These are phyloP conservation scores for Diceros bicornis DNA, from an alignment of 2,797 vertebrate genomes.

Conservation along the genomic window DNA sequence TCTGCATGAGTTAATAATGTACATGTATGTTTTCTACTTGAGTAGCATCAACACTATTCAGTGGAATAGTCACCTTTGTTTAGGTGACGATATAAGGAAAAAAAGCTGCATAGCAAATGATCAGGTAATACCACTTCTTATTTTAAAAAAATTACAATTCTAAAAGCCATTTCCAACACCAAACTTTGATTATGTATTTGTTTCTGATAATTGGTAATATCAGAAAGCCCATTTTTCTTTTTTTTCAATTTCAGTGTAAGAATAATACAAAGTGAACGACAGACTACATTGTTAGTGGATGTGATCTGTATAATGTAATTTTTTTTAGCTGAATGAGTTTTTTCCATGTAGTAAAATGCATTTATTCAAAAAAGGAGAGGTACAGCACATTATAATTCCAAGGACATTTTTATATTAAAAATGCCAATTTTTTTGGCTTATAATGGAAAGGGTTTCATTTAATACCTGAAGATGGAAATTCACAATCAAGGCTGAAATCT, in stretches of 20 bases:
- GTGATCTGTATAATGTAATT: conserved; percentile 41
- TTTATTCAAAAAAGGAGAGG: conserved; percentile 58
- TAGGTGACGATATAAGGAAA: conserved; percentile 37
- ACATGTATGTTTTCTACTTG: conserved; percentile 45
- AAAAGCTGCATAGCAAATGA: background rate
- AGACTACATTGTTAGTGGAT: conserved; percentile 1
- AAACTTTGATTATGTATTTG: conserved; percentile 18
- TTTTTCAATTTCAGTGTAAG: conserved; percentile 49
- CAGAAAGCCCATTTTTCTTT: conserved; percentile 6
- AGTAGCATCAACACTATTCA: background rate
- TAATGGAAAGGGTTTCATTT: conserved; percentile 79
- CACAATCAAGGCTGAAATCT: conserved; percentile 71
- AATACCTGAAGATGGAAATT: conserved; percentile 70
- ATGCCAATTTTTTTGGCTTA: conserved; percentile 78
- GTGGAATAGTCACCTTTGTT: background rate
- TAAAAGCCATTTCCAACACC: conserved; percentile 44
- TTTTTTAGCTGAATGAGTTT: conserved; percentile 54
- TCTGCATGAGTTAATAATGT: conserved; percentile 48
- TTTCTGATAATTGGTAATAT: conserved; percentile 50
- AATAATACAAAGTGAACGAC: conserved; percentile 60
- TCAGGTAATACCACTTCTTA: conserved; percentile 28
- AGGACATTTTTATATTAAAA: conserved; percentile 73
- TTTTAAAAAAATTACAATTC: conserved; percentile 29
- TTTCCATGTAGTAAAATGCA: conserved; percentile 43
- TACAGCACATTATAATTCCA: conserved; percentile 50